Evolutionary conservation across 2,797 vertebrate species (phyloP), one percentile per base, ranked within the genome.

Genomic region (Scleropages formosus): DNA sequence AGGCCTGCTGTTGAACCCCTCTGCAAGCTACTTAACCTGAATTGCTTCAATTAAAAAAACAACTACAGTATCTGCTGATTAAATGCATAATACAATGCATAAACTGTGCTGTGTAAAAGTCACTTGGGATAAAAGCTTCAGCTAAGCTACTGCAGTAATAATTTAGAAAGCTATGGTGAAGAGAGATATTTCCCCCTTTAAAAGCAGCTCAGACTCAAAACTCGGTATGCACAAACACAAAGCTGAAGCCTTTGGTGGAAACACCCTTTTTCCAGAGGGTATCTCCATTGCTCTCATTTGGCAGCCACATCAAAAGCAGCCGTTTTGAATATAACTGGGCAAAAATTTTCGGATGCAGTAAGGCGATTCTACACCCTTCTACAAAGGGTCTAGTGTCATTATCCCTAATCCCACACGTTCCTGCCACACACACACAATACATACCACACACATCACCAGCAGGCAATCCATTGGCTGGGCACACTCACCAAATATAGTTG

Each of bases 241-340:
- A 20, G 49, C 47, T 27, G 39, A 8, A 1, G 44, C 46, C 31
- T 24, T 16, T 67, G 63, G 26, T 51, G 18, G 46, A 39, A 64
- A 51, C 15, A 15, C 8, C n/a, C 58, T 24, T 64, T 12, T 47
- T 58, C n/a, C n/a, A n/a, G n/a, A n/a, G n/a, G n/a, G n/a, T n/a
- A n/a, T n/a, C 27, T 75, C 63, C 47, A 26, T 26, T 20, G 13
- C 73, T n/a, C 46, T 49, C 51, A 10, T 47, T 74, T 49, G 16
- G 47, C 24, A 49, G 63, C 49, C 9, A 67, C 73, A 44, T 75
- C 47, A 67, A 67, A 75, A 49, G 16, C 18, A 31, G 47, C 53
- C n/a, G 18, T 66, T 58, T 67, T 44, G 62, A 22, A 13, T 4
- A 58, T 67, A 58, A 68, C 15, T 46, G 66, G 39, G 63, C 73